Conservation (phyloP, 2,113 vertebrate genomes). For the Epinephelus cyanopodus region DNA sequence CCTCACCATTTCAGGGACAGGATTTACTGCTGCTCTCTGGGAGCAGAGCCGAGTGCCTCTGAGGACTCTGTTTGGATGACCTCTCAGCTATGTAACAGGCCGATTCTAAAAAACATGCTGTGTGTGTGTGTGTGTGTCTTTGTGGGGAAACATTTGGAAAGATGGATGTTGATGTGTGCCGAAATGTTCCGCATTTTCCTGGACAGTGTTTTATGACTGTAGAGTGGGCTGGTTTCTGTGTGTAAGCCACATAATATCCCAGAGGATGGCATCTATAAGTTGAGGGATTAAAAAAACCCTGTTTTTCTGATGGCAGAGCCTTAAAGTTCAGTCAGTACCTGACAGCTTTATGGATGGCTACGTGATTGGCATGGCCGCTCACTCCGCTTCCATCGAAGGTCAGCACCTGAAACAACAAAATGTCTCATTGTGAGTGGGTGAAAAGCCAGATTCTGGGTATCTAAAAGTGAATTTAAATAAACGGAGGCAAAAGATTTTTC, state of each 20-base stretch:
- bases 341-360: slow-evolving; percentile 86
- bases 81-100: slow-evolving; percentile 73
- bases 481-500: slow-evolving; percentile 39
- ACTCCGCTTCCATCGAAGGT: slow-evolving; percentile 94
- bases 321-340: slow-evolving; percentile 84
- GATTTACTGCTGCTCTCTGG: slow-evolving; percentile 73
- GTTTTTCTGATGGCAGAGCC: slow-evolving; percentile 18
- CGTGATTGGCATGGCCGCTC: slow-evolving; percentile 94
- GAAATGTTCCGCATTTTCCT: slow-evolving; percentile 64
- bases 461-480: slow-evolving; percentile 48
- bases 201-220: slow-evolving; percentile 58
- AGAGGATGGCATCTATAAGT: slow-evolving; percentile 10
- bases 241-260: slow-evolving; percentile 40
- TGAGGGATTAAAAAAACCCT: background rate
- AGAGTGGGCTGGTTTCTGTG: slow-evolving; percentile 31
- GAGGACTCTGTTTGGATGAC: slow-evolving; percentile 74
- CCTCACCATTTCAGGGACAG: slow-evolving; percentile 67
- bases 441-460: slow-evolving; percentile 43
- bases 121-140: slow-evolving; percentile 44
- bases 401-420: slow-evolving; percentile 89
- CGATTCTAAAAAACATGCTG: slow-evolving; percentile 67
- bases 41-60: slow-evolving; percentile 64
- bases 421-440: slow-evolving; percentile 17
- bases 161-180: slow-evolving; percentile 48
- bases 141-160: slow-evolving; percentile 61